Conservation (phyloP, 2,113 vertebrate species). For the Edolisoma coerulescens region DNA sequence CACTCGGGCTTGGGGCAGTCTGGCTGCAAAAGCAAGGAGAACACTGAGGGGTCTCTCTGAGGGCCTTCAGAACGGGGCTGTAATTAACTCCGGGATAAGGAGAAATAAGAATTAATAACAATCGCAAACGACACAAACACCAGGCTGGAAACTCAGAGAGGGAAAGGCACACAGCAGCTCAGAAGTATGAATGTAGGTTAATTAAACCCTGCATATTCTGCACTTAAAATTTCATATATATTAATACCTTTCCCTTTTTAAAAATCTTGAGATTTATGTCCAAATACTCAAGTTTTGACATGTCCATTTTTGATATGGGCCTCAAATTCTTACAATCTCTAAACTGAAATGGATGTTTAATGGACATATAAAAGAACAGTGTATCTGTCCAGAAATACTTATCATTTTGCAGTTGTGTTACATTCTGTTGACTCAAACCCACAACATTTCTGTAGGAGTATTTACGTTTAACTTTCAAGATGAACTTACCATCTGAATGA, state of each 20-base stretch:
- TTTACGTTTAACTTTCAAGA: background rate
- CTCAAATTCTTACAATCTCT: background rate
- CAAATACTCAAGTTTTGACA: background rate
- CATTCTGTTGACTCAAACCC: background rate
- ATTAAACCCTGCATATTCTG: background rate
- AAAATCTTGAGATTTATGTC: background rate
- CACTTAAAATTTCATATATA: background rate
- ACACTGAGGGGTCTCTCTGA: background rate
- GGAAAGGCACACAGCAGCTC: background rate
- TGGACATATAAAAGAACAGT: background rate
- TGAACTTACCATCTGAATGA: constrained; percentile 88
- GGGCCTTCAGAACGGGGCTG: background rate
- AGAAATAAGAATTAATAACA: background rate
- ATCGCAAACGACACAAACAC: background rate
- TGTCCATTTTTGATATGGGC: background rate
- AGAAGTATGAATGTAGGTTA: background rate
- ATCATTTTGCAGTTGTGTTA: background rate
- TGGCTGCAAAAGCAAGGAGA: constrained; percentile 70
- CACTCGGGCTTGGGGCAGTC: constrained; percentile 87
- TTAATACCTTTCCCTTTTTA: rapidly evolving
- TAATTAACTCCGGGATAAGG: background rate
- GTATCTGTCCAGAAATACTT: background rate
- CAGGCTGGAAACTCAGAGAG: background rate
- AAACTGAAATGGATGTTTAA: background rate
- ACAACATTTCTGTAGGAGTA: background rate